Conservation (phyloP, 1,140 invertebrate genomes). For the Eriosoma lanigerum region DNA sequence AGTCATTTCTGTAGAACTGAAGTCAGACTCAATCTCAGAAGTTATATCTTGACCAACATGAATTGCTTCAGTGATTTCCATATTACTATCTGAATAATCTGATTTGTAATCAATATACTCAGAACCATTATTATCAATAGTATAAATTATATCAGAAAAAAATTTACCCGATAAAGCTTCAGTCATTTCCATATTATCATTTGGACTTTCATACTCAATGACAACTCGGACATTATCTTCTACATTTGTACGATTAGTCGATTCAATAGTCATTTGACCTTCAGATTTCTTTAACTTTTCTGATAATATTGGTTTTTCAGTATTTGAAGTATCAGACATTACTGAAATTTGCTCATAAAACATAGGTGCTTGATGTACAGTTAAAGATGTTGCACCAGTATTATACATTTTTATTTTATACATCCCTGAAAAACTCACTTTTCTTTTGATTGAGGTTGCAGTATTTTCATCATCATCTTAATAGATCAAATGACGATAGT, state of each 20-base stretch:
- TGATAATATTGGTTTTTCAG: conserved; percentile 17
- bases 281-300: conserved; percentile 28
- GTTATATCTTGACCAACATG: neutral
- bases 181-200: conserved; percentile 49
- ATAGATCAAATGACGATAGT: no score
- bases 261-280: conserved; percentile 8
- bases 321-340: conserved; percentile 40
- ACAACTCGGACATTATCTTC: conserved; percentile 22
- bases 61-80: conserved; percentile 42
- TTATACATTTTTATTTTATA: conserved; percentile 50
- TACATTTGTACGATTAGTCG: neutral
- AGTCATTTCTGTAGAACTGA: neutral
- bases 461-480: conserved; percentile 44
- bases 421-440: conserved; percentile 42
- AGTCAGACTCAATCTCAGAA: neutral
- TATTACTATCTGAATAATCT: conserved; percentile 24
- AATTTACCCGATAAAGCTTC: conserved; percentile 36
- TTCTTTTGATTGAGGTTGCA: conserved; percentile 6
- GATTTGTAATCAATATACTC: neutral
- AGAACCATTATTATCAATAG: conserved; percentile 36
- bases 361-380: conserved; percentile 36
- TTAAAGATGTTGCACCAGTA: conserved; percentile 35
- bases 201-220: conserved; percentile 33
- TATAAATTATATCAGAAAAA: conserved; percentile 31
- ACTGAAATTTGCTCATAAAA: conserved; percentile 44